Conservation (phyloP, 2,797 vertebrate species). For the Periparus ater region DNA sequence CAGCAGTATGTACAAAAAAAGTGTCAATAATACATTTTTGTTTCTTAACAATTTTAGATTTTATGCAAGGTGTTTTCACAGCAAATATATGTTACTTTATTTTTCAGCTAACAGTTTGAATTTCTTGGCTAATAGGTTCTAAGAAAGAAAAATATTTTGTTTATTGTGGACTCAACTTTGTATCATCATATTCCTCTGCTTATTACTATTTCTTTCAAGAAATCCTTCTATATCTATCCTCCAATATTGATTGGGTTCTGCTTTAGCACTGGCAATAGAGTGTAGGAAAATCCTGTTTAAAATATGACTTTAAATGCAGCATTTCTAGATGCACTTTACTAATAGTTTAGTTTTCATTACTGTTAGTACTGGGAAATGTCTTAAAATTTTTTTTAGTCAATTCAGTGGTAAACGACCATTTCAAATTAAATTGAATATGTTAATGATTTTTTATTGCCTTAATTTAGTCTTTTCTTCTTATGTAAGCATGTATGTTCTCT, state of each 20-base stretch:
- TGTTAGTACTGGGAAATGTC: background rate
- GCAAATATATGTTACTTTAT: background rate
- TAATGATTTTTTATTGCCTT: slow-evolving; percentile 19
- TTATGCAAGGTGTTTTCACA: background rate
- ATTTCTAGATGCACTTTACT: background rate
- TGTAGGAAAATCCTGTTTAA: background rate
- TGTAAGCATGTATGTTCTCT: slow-evolving; percentile 15
- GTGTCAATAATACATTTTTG: background rate
- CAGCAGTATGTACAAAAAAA: background rate
- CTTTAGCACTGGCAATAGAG: background rate
- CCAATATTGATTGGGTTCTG: background rate
- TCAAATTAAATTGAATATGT: background rate
- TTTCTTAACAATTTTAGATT: background rate
- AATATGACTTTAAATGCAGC: background rate
- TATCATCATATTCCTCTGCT: background rate
- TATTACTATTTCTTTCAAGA: background rate
- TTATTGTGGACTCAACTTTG: background rate
- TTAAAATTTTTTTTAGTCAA: background rate
- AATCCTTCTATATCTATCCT: background rate
- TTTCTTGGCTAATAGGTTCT: background rate
- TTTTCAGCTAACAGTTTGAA: background rate
- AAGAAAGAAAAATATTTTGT: background rate
- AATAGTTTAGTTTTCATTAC: background rate
- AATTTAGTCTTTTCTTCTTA: slow-evolving; percentile 31
- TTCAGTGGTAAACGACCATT: background rate